These are phyloP conservation scores for Coptotermes formosanus DNA, from an alignment of 1,140 invertebrate species.

Conservation along the genomic window DNA sequence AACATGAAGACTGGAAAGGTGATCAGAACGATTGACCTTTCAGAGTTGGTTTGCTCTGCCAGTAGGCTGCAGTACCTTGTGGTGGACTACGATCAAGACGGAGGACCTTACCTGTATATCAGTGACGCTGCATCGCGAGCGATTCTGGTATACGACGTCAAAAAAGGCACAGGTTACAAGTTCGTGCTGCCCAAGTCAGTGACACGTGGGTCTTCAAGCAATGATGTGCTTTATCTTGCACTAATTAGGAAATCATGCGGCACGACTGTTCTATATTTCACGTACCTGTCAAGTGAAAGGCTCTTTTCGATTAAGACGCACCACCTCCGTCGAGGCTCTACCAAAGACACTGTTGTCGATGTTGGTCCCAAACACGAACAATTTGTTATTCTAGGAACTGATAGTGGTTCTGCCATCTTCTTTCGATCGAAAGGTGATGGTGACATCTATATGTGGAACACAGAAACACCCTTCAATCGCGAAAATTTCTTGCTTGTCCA, in stretches of 20 bases:
- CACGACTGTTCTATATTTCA: slow-evolving; percentile 55
- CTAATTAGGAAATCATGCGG: slow-evolving; percentile 52
- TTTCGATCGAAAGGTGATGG: slow-evolving; percentile 44
- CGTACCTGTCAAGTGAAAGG: slow-evolving; percentile 54
- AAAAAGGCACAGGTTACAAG: slow-evolving; percentile 49
- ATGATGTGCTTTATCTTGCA: slow-evolving; percentile 60
- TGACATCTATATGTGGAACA: slow-evolving; percentile 53
- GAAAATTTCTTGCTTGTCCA: slow-evolving; percentile 54
- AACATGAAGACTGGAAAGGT: slow-evolving; percentile 42
- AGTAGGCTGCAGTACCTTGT: slow-evolving; percentile 57
- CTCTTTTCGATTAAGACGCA: slow-evolving; percentile 57
- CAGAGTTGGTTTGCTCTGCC: slow-evolving; percentile 7
- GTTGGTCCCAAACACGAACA: slow-evolving; percentile 54
- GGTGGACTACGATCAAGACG: slow-evolving; percentile 49
- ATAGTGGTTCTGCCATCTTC: slow-evolving; percentile 34
- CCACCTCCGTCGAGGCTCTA: slow-evolving; percentile 52
- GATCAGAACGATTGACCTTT: slow-evolving; percentile 31
- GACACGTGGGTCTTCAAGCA: slow-evolving; percentile 43
- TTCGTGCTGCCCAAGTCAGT: slow-evolving; percentile 43
- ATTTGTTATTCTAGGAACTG: slow-evolving; percentile 51
- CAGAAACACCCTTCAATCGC: slow-evolving; percentile 39
- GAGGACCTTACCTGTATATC: slow-evolving; percentile 51
- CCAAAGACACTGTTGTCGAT: slow-evolving; percentile 54
- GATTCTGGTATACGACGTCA: slow-evolving; percentile 63
- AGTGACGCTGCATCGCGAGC: slow-evolving; percentile 61